Conservation (phyloP, 2,888 invertebrate species). For the Litoditis marina region DNA sequence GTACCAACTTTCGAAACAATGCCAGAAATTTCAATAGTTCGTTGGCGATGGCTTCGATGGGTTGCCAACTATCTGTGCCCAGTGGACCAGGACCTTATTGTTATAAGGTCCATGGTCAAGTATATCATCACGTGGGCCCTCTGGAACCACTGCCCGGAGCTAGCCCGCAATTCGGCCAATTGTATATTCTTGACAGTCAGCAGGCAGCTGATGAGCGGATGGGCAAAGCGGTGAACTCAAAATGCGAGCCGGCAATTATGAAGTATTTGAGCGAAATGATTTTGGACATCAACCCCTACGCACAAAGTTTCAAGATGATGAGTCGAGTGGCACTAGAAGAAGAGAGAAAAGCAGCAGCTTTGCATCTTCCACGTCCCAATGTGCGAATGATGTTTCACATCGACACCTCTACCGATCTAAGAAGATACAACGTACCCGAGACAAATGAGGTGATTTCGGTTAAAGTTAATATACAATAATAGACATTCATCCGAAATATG, state of each 20-base stretch:
- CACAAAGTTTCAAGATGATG: constrained; percentile 24
- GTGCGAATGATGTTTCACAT: no score
- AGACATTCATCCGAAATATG: no score
- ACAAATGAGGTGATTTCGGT: no score
- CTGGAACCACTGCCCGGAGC: constrained; percentile 3
- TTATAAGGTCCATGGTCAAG: constrained; percentile 23
- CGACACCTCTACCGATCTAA: no score
- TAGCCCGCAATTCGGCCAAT: constrained; percentile 7
- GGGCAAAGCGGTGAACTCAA: constrained; percentile 8
- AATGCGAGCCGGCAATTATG: constrained; percentile 19
- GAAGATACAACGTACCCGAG: no score
- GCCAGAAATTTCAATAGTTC: constrained; percentile 22
- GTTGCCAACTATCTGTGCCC: constrained; percentile 10
- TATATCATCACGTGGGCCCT: constrained; percentile 14
- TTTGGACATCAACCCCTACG: constrained; percentile 19
- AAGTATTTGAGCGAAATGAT: constrained; percentile 10
- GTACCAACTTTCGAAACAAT: constrained; percentile 7
- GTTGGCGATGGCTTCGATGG: constrained; percentile 22
- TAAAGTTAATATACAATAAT: no score
- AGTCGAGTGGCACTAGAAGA: constrained; percentile 22
- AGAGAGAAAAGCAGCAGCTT: constrained; percentile 11
- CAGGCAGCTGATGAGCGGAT: constrained; percentile 18
- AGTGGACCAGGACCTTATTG: constrained; percentile 24
- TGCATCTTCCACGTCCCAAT: no score
- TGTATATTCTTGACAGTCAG: constrained; percentile 19